A percentile compares a stretch with the other conserved stretches of the same genome.
Evolutionary conservation across 2,888 invertebrate species (phyloP).

Genomic region (Dendrolimus pini): DNA sequence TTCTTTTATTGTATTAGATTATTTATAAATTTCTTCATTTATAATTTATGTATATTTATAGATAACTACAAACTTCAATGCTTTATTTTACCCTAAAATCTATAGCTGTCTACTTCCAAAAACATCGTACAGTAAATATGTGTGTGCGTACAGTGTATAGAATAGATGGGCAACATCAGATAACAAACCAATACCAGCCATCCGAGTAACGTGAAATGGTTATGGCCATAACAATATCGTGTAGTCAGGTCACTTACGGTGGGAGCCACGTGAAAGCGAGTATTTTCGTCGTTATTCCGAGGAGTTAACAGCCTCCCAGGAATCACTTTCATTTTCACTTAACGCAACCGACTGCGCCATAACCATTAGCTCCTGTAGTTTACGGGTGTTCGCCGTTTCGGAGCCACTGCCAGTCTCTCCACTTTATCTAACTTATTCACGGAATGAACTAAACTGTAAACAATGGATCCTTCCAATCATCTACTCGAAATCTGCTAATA

Average conservation of each 20-base stretch:
- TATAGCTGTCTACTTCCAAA: too few species aligned
- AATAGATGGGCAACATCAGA: slow-evolving; percentile 6
- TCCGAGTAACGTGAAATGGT: slow-evolving; percentile 31
- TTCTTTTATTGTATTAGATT: too few species aligned
- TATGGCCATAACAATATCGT: slow-evolving; percentile 39
- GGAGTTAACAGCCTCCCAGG: slow-evolving; percentile 47
- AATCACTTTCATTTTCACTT: slow-evolving; percentile 68
- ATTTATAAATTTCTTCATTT: too few species aligned
- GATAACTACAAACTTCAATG: too few species aligned
- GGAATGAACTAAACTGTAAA: slow-evolving; percentile 47
- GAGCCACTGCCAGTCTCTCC: slow-evolving; percentile 27
- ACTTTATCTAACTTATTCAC: slow-evolving; percentile 53
- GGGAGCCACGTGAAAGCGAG: slow-evolving; percentile 34
- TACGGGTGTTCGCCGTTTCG: slow-evolving; percentile 40
- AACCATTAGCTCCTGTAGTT: slow-evolving; percentile 62
- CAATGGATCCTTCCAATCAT: slow-evolving; percentile 14
- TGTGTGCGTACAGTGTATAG: neutral
- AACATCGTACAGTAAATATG: neutral
- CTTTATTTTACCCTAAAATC: too few species aligned
- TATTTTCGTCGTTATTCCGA: slow-evolving; percentile 47
- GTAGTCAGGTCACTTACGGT: slow-evolving; percentile 28
- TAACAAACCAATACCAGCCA: slow-evolving; percentile 24
- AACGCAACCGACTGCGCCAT: slow-evolving; percentile 53
- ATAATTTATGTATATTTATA: too few species aligned
- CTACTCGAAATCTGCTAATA: too few species aligned